Percentiles rank a stretch among this genome's conserved stretches.
Conservation (phyloP, 2,113 vertebrate species). For the Puntigrus tetrazona region DNA sequence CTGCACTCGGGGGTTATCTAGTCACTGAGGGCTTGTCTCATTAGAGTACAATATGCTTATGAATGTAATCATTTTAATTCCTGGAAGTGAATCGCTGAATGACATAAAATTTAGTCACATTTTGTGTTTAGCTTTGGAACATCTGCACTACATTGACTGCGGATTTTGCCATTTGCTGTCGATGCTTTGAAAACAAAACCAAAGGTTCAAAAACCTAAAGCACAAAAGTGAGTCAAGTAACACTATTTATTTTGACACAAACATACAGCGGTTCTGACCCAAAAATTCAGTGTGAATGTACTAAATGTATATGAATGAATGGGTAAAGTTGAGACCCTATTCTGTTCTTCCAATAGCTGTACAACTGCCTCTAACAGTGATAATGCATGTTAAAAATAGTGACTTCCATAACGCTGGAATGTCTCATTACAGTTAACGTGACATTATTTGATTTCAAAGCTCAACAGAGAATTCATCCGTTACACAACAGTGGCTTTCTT, state of each 20-base stretch:
- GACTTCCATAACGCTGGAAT: not conserved
- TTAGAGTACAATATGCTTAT: too few species aligned
- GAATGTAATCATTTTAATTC: too few species aligned
- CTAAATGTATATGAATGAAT: not conserved
- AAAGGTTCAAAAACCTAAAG: too few species aligned
- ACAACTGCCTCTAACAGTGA: not conserved
- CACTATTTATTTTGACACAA: too few species aligned
- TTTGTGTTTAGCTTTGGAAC: too few species aligned
- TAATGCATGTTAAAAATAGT: not conserved
- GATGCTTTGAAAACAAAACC: too few species aligned
- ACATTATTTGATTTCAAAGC: not conserved
- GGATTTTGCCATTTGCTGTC: too few species aligned
- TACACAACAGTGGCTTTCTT: not conserved
- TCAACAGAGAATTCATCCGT: not conserved
- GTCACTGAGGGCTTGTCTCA: not conserved
- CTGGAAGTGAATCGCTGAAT: too few species aligned
- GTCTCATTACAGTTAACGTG: slow-evolving; percentile 14
- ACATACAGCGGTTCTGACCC: not conserved
- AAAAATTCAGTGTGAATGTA: not conserved
- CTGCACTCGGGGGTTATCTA: not conserved
- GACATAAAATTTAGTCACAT: too few species aligned
- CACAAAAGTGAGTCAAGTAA: too few species aligned
- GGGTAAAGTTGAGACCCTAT: not conserved
- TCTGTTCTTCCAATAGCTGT: not conserved
- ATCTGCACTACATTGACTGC: too few species aligned